Conservation (phyloP, 2,888 invertebrate genomes). For the Pristionchus mayeri region DNA sequence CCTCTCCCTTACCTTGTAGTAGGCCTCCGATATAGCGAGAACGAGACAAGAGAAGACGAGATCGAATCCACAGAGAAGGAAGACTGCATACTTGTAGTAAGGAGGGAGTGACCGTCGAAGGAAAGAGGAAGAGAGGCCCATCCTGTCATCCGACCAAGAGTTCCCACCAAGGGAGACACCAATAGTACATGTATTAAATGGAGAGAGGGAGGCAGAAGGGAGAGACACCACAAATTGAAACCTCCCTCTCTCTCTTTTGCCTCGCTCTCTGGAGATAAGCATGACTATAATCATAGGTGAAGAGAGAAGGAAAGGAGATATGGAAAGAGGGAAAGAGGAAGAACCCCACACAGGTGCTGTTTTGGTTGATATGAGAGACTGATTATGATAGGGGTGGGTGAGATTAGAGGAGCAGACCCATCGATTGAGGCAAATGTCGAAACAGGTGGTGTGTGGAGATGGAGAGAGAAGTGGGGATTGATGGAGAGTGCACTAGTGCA, state of each 20-base stretch:
- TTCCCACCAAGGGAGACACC: no score
- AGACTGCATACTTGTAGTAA: slow-evolving; percentile 70
- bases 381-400: slow-evolving; percentile 32
- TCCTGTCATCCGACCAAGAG: background rate
- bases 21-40: slow-evolving; percentile 40
- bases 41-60: slow-evolving; percentile 58
- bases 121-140: slow-evolving; percentile 26
- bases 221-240: background rate
- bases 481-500: background rate
- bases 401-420: slow-evolving; percentile 27
- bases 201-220: background rate
- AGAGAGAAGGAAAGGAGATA: background rate
- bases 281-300: slow-evolving; percentile 22
- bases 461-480: background rate
- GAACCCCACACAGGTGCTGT: slow-evolving; percentile 8
- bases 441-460: slow-evolving; percentile 26
- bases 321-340: slow-evolving; percentile 26
- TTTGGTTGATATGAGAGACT: slow-evolving; percentile 33
- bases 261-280: slow-evolving; percentile 13
- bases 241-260: background rate
- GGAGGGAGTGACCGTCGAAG: slow-evolving; percentile 59
- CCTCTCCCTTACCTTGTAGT: slow-evolving; percentile 44
- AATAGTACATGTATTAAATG: background rate
- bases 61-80: slow-evolving; percentile 70
- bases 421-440: slow-evolving; percentile 36